A percentile compares a stretch with the other conserved stretches of the same genome.
These are phyloP conservation scores for Morpho achilles DNA, from an alignment of 2,888 invertebrate genomes.

Conservation along the genomic window DNA sequence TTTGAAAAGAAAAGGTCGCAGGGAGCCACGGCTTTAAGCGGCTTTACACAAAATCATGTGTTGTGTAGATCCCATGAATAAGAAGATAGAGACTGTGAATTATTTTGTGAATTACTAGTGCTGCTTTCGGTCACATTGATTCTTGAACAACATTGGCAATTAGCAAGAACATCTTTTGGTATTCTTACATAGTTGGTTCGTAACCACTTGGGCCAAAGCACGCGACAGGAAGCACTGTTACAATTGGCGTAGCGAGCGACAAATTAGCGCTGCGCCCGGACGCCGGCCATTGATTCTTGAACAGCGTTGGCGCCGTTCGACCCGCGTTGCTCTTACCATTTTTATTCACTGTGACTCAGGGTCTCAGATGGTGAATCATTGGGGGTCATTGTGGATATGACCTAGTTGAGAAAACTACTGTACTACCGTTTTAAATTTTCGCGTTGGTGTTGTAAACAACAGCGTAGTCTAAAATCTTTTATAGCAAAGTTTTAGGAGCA, in stretches of 20 bases:
- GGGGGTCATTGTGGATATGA: conserved; percentile 22
- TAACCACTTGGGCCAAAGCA: conserved; percentile 33
- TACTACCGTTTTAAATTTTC: conserved; percentile 11
- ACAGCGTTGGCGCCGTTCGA: conserved; percentile 53
- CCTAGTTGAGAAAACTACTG: conserved; percentile 25
- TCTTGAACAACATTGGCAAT: too few relatives aligned
- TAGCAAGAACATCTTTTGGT: too few relatives aligned
- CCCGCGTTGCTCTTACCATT: conserved; percentile 22
- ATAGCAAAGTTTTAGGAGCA: too few relatives aligned
- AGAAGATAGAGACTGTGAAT: too few relatives aligned
- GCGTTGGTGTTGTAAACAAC: conserved; percentile 12
- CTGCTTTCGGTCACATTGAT: too few relatives aligned
- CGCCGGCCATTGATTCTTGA: conserved; percentile 72
- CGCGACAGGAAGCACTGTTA: conserved; percentile 66
- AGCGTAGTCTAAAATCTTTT: background rate
- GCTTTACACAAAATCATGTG: too few relatives aligned
- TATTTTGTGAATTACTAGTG: too few relatives aligned
- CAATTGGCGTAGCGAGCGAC: conserved; percentile 72
- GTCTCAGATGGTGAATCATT: conserved; percentile 14
- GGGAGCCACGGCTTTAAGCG: too few relatives aligned
- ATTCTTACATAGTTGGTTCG: too few relatives aligned
- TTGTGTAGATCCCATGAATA: too few relatives aligned
- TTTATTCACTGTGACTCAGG: conserved; percentile 23
- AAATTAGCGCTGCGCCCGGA: conserved; percentile 68
- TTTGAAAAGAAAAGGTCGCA: too few relatives aligned